Evolutionary conservation across 2,113 vertebrate species (phyloP), one percentile per base, ranked within the genome.

Genomic region (Channa maculata): DNA sequence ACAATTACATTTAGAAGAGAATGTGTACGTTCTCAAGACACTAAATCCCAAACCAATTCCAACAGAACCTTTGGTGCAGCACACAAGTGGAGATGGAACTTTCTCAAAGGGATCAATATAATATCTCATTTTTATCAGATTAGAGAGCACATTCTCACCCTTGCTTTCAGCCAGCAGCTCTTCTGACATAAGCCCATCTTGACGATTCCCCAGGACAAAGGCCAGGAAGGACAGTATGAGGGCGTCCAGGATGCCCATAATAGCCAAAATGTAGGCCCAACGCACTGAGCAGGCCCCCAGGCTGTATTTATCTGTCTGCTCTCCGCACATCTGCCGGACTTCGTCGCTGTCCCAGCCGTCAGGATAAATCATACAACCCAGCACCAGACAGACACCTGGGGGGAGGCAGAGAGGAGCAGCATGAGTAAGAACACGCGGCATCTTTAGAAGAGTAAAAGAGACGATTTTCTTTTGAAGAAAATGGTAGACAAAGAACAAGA

Each of bases 201-300:
- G 96, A 77, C 97, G 94, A 94, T 99, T 99, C 75, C 97, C 97
- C 90, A 99, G 96, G 84, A 99, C 97, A 39, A 99, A 99, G 36
- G 97, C 97, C 91, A 99, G 93, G 92, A 98, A 99, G 1, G 97
- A 98, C 80, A 99, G 96, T 93, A 99, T 98, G 89, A 99, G 95
- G 75, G 97, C 97, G 58, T 99, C 97, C 94, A 98, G 91, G 89
- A 98, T 97, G 87, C 97, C 97, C 94, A 99, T 97, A 79, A 98
- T 98, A 4, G 97, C 96, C 93, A 99, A 90, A 91, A 99, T 97
- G 90, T 98, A 98, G 0, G 97, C 96, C 96, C 97, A 99, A 89
- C 97, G 97, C 81, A 99, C 94, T 2, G 97, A 98, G 89, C 97
- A 99, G 44, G 97, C 96, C 7, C 97, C 97, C 49, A 98, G 95